Evolutionary conservation across 2,797 vertebrate species (phyloP).

Genomic region (Tapirus indicus): DNA sequence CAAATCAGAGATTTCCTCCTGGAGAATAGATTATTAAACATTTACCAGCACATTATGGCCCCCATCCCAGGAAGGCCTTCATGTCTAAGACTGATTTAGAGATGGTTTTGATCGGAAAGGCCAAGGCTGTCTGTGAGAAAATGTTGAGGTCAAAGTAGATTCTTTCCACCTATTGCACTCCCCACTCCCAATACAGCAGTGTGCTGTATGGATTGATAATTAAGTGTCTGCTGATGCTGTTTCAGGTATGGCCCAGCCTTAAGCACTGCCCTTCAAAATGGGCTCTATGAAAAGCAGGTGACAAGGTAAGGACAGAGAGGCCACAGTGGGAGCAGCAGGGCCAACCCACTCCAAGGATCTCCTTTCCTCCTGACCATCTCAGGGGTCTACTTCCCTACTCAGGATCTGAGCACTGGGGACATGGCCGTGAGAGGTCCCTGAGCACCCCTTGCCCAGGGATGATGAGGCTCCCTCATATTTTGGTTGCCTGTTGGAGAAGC

Average conservation of each 20-base stretch:
- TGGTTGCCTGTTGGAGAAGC: neutral
- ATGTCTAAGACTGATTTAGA: neutral
- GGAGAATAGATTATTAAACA: neutral
- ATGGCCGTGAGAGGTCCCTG: neutral
- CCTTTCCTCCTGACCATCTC: neutral
- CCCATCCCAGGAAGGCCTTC: neutral
- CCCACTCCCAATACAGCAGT: accelerated
- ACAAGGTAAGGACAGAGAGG: neutral
- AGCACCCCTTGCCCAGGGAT: neutral
- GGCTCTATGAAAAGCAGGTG: neutral
- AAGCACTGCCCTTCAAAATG: neutral
- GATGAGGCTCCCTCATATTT: neutral
- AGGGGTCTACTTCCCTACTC: neutral
- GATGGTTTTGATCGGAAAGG: neutral
- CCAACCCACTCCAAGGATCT: no score
- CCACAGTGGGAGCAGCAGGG: neutral
- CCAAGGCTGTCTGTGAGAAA: neutral
- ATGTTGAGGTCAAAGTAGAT: neutral
- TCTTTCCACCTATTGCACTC: neutral
- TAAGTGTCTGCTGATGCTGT: neutral
- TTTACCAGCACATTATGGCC: neutral
- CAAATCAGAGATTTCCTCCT: neutral
- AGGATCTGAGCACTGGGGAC: neutral
- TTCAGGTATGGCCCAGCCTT: neutral
- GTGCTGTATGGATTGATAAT: neutral